Conservation (phyloP, 2,113 vertebrate species). For the Salminus brasiliensis region DNA sequence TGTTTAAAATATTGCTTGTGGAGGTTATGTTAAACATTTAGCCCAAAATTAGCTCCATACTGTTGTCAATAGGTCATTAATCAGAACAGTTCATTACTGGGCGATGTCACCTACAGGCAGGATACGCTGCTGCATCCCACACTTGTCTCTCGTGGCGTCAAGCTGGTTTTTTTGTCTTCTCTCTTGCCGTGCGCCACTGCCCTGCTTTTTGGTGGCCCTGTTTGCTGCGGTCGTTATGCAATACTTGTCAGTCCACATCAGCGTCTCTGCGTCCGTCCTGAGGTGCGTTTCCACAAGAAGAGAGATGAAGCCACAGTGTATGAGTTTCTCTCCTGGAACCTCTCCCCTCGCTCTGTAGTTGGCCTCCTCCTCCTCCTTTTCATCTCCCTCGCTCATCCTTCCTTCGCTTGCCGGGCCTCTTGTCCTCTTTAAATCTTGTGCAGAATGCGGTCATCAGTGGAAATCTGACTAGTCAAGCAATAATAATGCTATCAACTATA, state of each 20-base stretch:
- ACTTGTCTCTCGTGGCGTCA: background rate
- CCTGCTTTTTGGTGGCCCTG: background rate
- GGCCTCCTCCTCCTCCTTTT: background rate
- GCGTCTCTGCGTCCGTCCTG: slow-evolving; percentile 12
- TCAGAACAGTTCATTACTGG: background rate
- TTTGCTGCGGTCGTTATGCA: slow-evolving; percentile 22
- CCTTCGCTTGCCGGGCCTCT: background rate
- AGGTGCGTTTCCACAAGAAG: slow-evolving; percentile 14
- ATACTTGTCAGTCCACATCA: slow-evolving; percentile 47
- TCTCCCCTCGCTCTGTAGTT: too few species aligned
- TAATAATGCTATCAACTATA: slow-evolving; percentile 64
- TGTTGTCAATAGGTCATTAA: background rate
- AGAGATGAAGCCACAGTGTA: background rate
- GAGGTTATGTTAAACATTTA: too few species aligned
- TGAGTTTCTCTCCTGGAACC: background rate
- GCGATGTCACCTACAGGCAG: background rate
- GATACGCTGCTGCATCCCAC: background rate
- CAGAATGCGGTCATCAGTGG: slow-evolving; percentile 25
- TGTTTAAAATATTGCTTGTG: too few species aligned
- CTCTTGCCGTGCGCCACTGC: background rate
- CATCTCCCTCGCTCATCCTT: background rate
- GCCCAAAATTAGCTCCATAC: background rate
- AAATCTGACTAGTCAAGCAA: slow-evolving; percentile 59
- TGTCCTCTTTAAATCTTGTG: background rate
- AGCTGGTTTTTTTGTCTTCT: background rate